Base-by-base conservation (phyloP, 2,888 invertebrate genomes). In the Dorcus parallelipipedus region DNA sequence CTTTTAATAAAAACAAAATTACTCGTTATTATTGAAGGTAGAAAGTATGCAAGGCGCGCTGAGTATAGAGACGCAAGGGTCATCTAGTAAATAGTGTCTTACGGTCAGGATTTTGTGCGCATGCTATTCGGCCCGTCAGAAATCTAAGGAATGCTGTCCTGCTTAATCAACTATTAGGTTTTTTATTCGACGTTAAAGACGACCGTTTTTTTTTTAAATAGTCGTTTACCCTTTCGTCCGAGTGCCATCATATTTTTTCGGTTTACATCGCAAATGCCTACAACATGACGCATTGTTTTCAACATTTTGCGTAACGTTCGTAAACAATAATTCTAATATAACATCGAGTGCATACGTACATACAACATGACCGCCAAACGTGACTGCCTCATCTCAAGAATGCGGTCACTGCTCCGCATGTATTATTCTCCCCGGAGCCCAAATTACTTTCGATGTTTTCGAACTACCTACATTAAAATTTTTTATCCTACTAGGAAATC, bases 121-220 rank as follows among this genome's bases (percentile, higher is more conserved):
- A 33, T 33, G 26, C 26, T 33, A 33, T 55, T 38, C 39, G 47
- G 51, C 61, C 55, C 51, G 61, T 60, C 62, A 65, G 64, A 67
- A 64, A 66, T 66, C 57, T 64, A 55, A 52, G 69, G 73, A 73
- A 73, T 73, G 73, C 65, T 67, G 72, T 71, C 70, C 68, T 64
- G 26, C 26, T 33, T 33, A 33, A 70, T 69, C 69, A 71, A 66
- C 66, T 67, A 69, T 67, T 69, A 66, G 65, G 64, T 69, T 68
- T 70, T 69, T 67, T 67, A 60, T 62, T 33, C 26, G 26, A 33
- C 26, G 26, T 41, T 26, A 55, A 42, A 17, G 42, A 33, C 26
- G 26, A 33, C 26, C 26, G 26, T 33, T 33, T 33, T 42, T 10
- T 42, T 17, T 17, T 42, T 7, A 42, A 42, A 42, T 17, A 42